Evolutionary conservation across 2,888 invertebrate genomes (phyloP).

Genomic region (Callimorpha dominula): DNA sequence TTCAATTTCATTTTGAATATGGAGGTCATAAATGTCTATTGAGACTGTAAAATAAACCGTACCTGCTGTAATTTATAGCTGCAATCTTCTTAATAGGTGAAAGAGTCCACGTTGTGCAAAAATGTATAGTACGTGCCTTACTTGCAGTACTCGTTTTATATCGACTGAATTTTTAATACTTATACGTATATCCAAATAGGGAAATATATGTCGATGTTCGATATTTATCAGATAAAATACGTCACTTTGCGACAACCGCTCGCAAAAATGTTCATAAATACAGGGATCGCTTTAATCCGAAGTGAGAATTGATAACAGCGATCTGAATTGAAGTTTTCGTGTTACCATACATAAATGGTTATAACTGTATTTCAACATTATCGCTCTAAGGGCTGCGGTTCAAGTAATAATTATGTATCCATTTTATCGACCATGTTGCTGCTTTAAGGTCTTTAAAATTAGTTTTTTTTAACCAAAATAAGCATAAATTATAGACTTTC

Average conservation of each 20-base stretch:
- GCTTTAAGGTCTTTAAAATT: neutral
- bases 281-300: slow-evolving; percentile 56
- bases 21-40: slow-evolving; percentile 39
- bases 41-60: slow-evolving; percentile 33
- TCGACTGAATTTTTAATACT: slow-evolving; percentile 25
- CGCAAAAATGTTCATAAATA: slow-evolving; percentile 38
- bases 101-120: slow-evolving; percentile 39
- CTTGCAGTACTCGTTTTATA: slow-evolving; percentile 24
- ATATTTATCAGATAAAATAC: slow-evolving; percentile 36
- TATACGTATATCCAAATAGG: slow-evolving; percentile 19
- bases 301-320: slow-evolving; percentile 73
- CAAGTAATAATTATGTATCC: no score
- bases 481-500: neutral
- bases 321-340: slow-evolving; percentile 46
- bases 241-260: slow-evolving; percentile 15
- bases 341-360: neutral
- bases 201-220: slow-evolving; percentile 24
- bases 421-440: slow-evolving; percentile 45
- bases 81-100: slow-evolving; percentile 39
- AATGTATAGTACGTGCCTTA: slow-evolving; percentile 26
- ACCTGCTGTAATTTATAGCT: slow-evolving; percentile 34
- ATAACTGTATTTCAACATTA: neutral
- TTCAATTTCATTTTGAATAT: slow-evolving; percentile 38
- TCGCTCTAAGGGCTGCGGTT: no score
- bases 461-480: no score